Evolutionary conservation across 2,888 invertebrate species (phyloP), one percentile per base, ranked within the genome.

Genomic region (Lissonota sp.): DNA sequence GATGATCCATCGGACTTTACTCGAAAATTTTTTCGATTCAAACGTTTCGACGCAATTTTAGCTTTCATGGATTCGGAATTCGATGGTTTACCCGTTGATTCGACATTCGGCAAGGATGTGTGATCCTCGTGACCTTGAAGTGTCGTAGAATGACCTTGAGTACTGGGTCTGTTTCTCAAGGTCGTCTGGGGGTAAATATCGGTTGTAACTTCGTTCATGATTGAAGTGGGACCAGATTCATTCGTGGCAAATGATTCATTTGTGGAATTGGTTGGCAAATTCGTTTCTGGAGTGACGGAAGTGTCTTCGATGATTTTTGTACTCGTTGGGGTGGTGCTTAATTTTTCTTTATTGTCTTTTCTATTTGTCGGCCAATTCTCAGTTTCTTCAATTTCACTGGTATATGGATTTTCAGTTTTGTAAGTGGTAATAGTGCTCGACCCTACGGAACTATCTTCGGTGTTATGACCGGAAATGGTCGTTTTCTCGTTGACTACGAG

Each of bases 371-470:
- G n/a, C 8, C 4, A 26, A 4, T 49, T 66, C 42, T 46, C 12
- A 7, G 60, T 60, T 53, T 55, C 44, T 39, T 71, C 69, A 6
- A 69, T 70, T 46, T 62, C 57, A 5, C 5, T 16, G 10, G 55
- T 12, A 42, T 64, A 44, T 0, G 37, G 16, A 46, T 37, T 8
- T 14, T 66, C 67, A 10, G 51, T 53, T 67, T 53, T 66, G 0
- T n/a, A 10, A 12, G 44, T 39, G 40, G 14, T 10, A n/a, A 40
- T 49, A 51, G 62, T 63, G 4, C 14, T 49, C n/a, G 26, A 49
- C 44, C 51, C n/a, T 4, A 3, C 7, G 1, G 57, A 7, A 5
- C 44, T 70, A 51, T 39, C 40, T 14, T 46, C 55, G 12, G 39
- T 12, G 12, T 6, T 53, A 6, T 49, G 10, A 16, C 6, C 46